These are phyloP conservation scores for Scolopax bukidnonensis DNA, from an alignment of 2,797 vertebrate genomes.

Conservation along the genomic window DNA sequence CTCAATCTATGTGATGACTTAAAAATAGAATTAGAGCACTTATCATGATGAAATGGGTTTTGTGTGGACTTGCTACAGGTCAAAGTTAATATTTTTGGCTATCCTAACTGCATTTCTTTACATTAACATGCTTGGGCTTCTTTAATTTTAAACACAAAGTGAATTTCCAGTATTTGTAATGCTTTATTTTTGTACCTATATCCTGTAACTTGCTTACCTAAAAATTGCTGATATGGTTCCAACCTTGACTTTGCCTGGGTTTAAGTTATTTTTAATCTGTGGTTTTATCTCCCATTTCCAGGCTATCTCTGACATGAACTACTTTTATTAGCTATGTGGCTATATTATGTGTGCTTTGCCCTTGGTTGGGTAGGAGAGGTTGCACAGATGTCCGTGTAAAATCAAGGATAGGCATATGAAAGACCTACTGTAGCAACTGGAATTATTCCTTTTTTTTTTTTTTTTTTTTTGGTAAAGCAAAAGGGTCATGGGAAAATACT, in stretches of 20 bases:
- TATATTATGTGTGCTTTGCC: not conserved
- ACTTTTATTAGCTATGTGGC: not conserved
- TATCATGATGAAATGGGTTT: not conserved
- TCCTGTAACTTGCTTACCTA: not conserved
- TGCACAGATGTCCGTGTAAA: not conserved
- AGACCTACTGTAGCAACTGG: not conserved
- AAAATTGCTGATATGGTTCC: not conserved
- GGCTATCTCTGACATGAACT: not conserved
- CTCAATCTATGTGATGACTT: not conserved
- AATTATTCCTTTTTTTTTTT: not conserved
- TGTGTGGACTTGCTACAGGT: not conserved
- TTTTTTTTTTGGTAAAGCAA: not conserved
- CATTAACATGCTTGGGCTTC: not conserved
- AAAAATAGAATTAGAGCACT: not conserved
- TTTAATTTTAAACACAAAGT: not conserved
- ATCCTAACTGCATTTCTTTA: not conserved
- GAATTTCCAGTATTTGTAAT: not conserved
- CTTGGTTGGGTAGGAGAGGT: not conserved
- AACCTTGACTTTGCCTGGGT: not conserved
- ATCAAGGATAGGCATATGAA: not conserved
- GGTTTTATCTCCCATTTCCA: constrained; percentile 2
- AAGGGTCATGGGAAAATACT: constrained; percentile 44
- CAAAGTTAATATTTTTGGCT: not conserved
- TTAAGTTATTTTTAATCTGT: not conserved
- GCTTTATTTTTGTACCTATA: not conserved